Evolutionary conservation across 2,888 invertebrate species (phyloP).

Genomic region (Achlya flavicornis): DNA sequence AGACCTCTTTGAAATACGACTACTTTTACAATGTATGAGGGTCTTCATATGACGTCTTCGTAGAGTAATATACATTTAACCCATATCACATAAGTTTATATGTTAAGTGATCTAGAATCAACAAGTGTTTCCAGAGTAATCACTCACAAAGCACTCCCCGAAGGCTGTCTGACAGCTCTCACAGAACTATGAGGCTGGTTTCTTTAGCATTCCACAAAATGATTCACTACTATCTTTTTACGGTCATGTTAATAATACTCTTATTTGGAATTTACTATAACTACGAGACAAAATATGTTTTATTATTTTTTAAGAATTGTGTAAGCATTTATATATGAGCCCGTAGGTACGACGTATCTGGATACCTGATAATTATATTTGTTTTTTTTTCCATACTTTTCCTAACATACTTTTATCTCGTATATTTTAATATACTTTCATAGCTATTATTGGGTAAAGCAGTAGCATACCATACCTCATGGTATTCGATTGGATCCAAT

Average conservation of each 20-base stretch:
- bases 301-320: not conserved
- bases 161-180: slow-evolving; percentile 44
- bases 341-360: too few species aligned
- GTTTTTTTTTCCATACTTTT: not conserved
- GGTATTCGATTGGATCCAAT: slow-evolving; percentile 70
- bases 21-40: not conserved
- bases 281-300: not conserved
- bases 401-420: not conserved
- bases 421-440: not conserved
- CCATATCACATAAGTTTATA: slow-evolving; percentile 1
- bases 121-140: slow-evolving; percentile 55
- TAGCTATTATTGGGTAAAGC: not conserved
- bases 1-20: not conserved
- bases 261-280: not conserved
- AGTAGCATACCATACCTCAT: slow-evolving; percentile 59
- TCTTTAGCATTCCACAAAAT: slow-evolving; percentile 33
- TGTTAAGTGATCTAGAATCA: slow-evolving; percentile 35
- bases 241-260: slow-evolving; percentile 24
- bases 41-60: not conserved
- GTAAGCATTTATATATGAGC: not conserved
- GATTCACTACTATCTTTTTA: slow-evolving; percentile 43
- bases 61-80: not conserved
- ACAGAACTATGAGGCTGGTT: slow-evolving; percentile 32
- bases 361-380: too few species aligned
- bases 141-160: slow-evolving; percentile 44